phyloP scores from a whole-genome alignment of 2,113 vertebrate species.

The Pluvialis apricaria region DNA sequence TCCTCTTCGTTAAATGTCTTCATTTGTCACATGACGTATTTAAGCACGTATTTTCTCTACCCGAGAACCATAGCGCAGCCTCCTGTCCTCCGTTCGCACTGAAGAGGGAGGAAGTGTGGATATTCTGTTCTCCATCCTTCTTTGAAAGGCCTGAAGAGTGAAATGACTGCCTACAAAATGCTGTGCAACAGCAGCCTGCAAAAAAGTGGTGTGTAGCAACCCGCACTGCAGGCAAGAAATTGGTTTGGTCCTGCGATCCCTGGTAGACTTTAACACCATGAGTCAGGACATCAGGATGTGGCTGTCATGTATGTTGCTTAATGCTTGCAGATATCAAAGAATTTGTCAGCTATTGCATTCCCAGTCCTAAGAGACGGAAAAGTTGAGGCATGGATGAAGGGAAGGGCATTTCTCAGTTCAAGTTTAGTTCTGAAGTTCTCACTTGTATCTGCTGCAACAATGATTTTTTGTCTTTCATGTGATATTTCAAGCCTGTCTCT shows the following conservation, averaged over 20 bases:
- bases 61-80: neutral
- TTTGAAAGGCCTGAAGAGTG: neutral
- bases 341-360: neutral
- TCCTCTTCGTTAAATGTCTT: neutral
- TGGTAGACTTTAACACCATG: neutral
- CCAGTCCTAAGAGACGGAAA: neutral
- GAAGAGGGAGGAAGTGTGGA: neutral
- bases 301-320: neutral
- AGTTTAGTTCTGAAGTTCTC: neutral
- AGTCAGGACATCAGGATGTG: neutral
- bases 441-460: neutral
- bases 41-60: neutral
- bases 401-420: neutral
- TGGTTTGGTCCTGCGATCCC: neutral
- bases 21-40: rapidly evolving
- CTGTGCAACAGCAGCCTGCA: neutral
- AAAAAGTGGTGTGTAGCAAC: neutral
- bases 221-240: neutral
- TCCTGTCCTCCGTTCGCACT: neutral
- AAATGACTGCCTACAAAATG: neutral
- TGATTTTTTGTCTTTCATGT: neutral
- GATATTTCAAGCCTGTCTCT: neutral
- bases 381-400: neutral
- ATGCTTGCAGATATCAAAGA: neutral
- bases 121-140: neutral